Evolutionary conservation across 2,113 vertebrate species (phyloP), one percentile per base, ranked within the genome.

Genomic region (Herpetotheres cachinnans): DNA sequence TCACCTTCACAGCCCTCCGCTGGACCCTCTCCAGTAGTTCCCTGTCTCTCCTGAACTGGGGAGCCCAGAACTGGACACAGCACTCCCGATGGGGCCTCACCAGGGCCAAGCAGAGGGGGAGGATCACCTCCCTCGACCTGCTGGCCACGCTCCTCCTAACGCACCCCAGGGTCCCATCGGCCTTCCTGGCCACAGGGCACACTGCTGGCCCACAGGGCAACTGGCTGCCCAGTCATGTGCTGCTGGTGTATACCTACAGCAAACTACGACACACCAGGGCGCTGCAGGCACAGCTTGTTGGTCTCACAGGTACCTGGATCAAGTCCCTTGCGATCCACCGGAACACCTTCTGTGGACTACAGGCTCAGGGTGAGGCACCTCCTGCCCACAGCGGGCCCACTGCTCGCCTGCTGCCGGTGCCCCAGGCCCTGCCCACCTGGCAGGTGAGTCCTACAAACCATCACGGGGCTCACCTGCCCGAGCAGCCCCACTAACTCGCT

Each of bases 181-280:
- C 42, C 42, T 42, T 42, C 42, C 14, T 14, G 42, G 42, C 42
- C 42, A 42, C 42, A 42, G 42, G 42, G 42, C 42, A n/a, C 42
- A 42, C 13, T 14, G 42, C 42, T n/a, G n/a, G n/a, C n/a, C n/a
- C n/a, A n/a, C n/a, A n/a, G n/a, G n/a, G n/a, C n/a, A n/a, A n/a
- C n/a, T n/a, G n/a, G n/a, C n/a, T 42, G 42, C 14, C 42, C 2
- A 34, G 49, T 7, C 25, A 26, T 25, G 21, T 46, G 55, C 26
- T 49, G 42, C 38, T 49, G n/a, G 27, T 1, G 3, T 4, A 38
- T 0, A 9, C 19, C 59, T 29, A 32, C 13, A 58, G 47, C 44
- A 29, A 66, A 13, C 21, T 2, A 13, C 4, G 1, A 42, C 21
- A 27, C 15, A 2, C 17, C 2, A 2, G 1, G 0, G 26, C 11